Evolutionary conservation across 1,140 invertebrate genomes (phyloP), one percentile per base, ranked within the genome.

Genomic region (Halictus rubicundus): DNA sequence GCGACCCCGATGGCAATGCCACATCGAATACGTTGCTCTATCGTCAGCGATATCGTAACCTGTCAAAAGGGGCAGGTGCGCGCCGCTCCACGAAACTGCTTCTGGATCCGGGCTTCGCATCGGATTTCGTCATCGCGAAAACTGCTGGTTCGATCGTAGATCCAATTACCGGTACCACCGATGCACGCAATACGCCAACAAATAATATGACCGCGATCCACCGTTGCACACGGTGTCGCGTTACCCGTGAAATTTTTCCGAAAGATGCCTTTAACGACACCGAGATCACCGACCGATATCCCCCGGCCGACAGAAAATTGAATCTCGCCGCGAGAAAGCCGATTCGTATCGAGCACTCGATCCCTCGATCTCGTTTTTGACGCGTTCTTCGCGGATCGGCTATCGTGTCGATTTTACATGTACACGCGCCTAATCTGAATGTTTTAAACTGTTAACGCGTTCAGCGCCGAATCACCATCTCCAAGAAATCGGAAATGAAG

Each of bases 91-190:
- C 61, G 27, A 32, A 63, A 42, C 59, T 68, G 60, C 37, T 59
- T 71, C 68, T 46, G 68, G 42, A 80, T 80, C 49, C 76, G 54
- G 65, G 63, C 52, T 60, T 68, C 32, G 64, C 49, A 74, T 78
- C 70, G 75, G 68, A 81, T 83, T 83, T 83, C 83, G 77, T 66
- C 42, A 39, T 39, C 68, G 80, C 69, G 83, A 80, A 84, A 84
- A 84, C 68, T 60, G 66, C 52, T 32, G 63, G 23, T n/a, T 52
- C 77, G 81, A 80, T 80, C 82, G 66, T 76, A 23, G 27, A 72
- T 84, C 83, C 81, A 84, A 83, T 84, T 84, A 76, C 81, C 78
- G 72, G 59, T 37, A 49, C 60, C 59, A 32, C 64, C 60, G 52
- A 46, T 52, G 54, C 72, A 73, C 68, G 68, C 63, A 37, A 57